Evolutionary conservation across 2,797 vertebrate genomes (phyloP), one percentile per base, ranked within the genome.

Genomic region (Pipistrellus pipistrellus): DNA sequence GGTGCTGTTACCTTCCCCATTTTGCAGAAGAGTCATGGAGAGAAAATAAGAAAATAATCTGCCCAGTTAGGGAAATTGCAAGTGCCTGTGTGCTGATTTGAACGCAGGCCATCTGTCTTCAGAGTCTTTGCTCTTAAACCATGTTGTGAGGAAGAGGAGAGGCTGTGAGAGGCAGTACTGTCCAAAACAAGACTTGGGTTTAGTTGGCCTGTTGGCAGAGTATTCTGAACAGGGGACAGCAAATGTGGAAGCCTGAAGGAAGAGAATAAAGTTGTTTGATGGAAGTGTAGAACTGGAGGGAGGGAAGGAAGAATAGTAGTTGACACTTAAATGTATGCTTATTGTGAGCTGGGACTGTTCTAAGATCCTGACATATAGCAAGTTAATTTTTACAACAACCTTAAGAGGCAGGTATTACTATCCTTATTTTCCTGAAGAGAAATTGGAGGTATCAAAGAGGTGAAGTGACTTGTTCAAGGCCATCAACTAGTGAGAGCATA

Each of bases 341-440:
- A 27, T 38, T 57, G 17, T 32, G 71, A 88, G 3, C 21, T 66
- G 30, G 64, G 32, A 69, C 35, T 66, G 8, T 87, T 51, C 30
- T 44, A 30, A 91, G 66, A 89, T 23, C 12, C 21, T 83, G 78
- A 41, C 41, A 73, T 21, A 18, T 8, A 84, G 25, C 55, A 55
- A 68, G 23, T 73, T 48, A 73, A 32, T 57, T 87, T 77, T 91
- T 38, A 64, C 44, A 75, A 15, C 20, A 51, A 32, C 14, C 23
- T n/a, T 51, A 44, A 30, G 6, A 69, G 41, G 9, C 77, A 13
- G 30, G 21, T 41, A 11, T 69, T 86, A 41, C 84, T 77, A 72
- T 46, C 68, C 25, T 18, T 10, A 4, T 85, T 90, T 87, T 92
- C 35, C 46, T 68, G 55, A 83, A 84, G 75, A 90, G 92, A 83